phyloP scores from a whole-genome alignment of 1,140 invertebrate genomes.

The Arctopsyche grandis region DNA sequence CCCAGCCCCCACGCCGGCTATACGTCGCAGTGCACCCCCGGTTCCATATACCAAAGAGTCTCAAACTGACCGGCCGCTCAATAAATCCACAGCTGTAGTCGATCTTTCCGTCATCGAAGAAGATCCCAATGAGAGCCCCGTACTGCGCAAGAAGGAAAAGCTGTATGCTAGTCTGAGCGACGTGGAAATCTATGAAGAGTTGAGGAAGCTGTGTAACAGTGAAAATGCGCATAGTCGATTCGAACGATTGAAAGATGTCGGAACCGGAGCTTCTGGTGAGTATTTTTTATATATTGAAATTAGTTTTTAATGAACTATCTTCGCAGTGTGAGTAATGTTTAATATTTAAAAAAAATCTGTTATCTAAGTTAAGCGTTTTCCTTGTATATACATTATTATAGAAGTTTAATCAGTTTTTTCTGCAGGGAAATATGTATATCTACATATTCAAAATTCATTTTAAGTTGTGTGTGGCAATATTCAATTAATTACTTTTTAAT shows the following conservation, averaged over 20 bases:
- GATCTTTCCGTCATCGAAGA: slow-evolving; percentile 60
- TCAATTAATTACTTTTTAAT: too few species aligned
- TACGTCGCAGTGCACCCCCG: slow-evolving; percentile 55
- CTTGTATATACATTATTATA: too few species aligned
- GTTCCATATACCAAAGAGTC: slow-evolving; percentile 50
- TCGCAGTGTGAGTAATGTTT: too few species aligned
- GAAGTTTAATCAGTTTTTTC: too few species aligned
- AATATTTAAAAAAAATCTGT: too few species aligned
- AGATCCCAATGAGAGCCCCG: slow-evolving; percentile 63
- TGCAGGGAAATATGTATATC: too few species aligned
- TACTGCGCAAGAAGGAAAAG: slow-evolving; percentile 69
- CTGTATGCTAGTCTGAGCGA: slow-evolving; percentile 72
- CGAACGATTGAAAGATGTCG: slow-evolving; percentile 85
- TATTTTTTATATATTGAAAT: slow-evolving; percentile 8
- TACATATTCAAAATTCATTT: too few species aligned
- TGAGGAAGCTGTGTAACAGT: slow-evolving; percentile 80
- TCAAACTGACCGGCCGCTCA: slow-evolving; percentile 58
- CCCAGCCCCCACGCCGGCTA: slow-evolving; percentile 59
- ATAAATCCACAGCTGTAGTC: slow-evolving; percentile 61
- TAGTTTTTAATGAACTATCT: neutral
- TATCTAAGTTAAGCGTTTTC: too few species aligned
- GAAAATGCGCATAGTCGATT: slow-evolving; percentile 84
- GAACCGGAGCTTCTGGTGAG: slow-evolving; percentile 81
- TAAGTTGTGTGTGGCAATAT: too few species aligned
- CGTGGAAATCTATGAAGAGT: slow-evolving; percentile 86